Conservation (phyloP, 1,140 invertebrate genomes). For the Pogonomyrmex barbatus region DNA sequence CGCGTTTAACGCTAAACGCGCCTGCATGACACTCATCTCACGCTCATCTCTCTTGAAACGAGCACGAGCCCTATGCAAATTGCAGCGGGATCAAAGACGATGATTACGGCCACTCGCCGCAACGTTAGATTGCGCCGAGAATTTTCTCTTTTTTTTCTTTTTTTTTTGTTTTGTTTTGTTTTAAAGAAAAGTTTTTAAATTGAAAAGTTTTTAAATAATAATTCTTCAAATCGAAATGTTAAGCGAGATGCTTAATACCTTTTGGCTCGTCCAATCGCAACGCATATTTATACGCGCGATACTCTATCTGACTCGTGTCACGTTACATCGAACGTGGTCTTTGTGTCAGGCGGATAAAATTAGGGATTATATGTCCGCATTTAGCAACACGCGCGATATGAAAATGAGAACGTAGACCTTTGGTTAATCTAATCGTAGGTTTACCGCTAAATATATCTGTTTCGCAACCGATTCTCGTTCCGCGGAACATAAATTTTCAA, state of each 20-base stretch:
- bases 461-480: conserved; percentile 7
- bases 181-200: neutral
- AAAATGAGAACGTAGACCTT: conserved; percentile 26
- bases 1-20: conserved; percentile 39
- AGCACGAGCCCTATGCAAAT: neutral
- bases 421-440: conserved; percentile 40
- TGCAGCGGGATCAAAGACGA: neutral
- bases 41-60: conserved; percentile 39
- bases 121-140: neutral
- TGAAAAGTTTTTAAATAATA: too few relatives aligned
- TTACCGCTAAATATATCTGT: neutral
- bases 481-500: neutral
- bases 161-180: too few relatives aligned
- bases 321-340: conserved; percentile 23
- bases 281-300: neutral
- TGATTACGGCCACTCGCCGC: neutral
- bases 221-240: neutral
- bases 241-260: neutral
- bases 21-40: conserved; percentile 38
- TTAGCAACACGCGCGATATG: neutral
- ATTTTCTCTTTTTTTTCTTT: neutral
- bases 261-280: neutral
- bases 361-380: conserved; percentile 8
- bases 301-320: conserved; percentile 1
- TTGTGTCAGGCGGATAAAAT: conserved; percentile 17